These are phyloP conservation scores for Leucoraja erinaceus DNA, from an alignment of 2,113 vertebrate species.

Conservation along the genomic window DNA sequence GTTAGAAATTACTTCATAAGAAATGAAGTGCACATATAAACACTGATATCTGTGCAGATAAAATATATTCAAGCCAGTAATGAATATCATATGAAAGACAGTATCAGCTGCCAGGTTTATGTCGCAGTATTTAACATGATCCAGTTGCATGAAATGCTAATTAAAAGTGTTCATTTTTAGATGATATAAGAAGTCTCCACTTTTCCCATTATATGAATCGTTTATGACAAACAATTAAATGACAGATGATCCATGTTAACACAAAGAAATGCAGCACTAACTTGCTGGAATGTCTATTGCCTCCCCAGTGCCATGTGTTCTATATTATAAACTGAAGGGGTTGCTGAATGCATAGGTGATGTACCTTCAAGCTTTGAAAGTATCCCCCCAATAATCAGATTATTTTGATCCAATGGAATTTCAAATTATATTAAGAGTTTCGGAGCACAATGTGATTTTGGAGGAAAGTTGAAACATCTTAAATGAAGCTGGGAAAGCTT, in stretches of 20 bases:
- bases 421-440: slow-evolving; percentile 17
- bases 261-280: slow-evolving; percentile 59
- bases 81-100: slow-evolving; percentile 68
- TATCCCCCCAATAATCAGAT: slow-evolving; percentile 55
- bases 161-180: slow-evolving; percentile 69
- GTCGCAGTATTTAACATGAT: slow-evolving; percentile 65
- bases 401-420: slow-evolving; percentile 32
- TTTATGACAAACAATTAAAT: slow-evolving; percentile 64
- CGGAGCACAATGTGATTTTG: neutral
- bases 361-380: slow-evolving; percentile 50
- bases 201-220: slow-evolving; percentile 61
- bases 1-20: slow-evolving; percentile 43
- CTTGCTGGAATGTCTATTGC: slow-evolving; percentile 58
- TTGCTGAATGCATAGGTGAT: slow-evolving; percentile 58
- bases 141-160: slow-evolving; percentile 66
- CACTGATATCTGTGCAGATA: slow-evolving; percentile 58
- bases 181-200: slow-evolving; percentile 63
- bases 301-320: slow-evolving; percentile 62
- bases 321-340: slow-evolving; percentile 57
- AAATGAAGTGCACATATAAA: slow-evolving; percentile 54
- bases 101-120: slow-evolving; percentile 61
- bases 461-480: slow-evolving; percentile 1
- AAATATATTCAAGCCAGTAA: slow-evolving; percentile 61
- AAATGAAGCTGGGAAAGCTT: slow-evolving; percentile 42
- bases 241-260: slow-evolving; percentile 67